Base-by-base conservation (phyloP, 2,888 invertebrate genomes). In the Neoaliturus tenellus region DNA sequence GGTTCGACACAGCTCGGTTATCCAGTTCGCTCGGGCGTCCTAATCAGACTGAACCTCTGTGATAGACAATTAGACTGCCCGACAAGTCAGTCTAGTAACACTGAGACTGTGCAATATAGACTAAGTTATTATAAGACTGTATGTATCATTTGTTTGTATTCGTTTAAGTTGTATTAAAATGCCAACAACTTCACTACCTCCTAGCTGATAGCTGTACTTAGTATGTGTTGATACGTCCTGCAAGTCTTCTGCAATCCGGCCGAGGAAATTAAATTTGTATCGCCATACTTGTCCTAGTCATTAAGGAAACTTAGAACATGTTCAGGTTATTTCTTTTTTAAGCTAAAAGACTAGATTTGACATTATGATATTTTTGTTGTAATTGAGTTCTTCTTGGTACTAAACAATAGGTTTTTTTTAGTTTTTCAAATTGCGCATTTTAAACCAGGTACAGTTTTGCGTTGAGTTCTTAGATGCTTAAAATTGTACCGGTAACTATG, bases 1-100 rank as follows among this genome's bases (percentile, higher is more conserved):
- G 83, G 91, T 91, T 88, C 90, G 93, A 83, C 91, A 92, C 90
- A 95, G 92, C 89, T 96, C 97, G 2, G 97, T 97, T 75, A 97
- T 97, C 89, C 96, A 96, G 88, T 97, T 96, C 89, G 97, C 97
- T n/a, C 87, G 85, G 80, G 86, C 87, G 25, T 86, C 87, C 17
- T 87, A 87, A 85, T 78, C 73, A 82, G 82, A 82, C 82, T 82
- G 82, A 82, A 39, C 8, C 35, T 35, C 82, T 82, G 82, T 82
- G 82, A 82, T 82, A 82, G 71, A 31, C 35, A 71, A 41, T 25
- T 75, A 4, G 35, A 75, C 48, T 35, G 44, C 20, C 1, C 28
- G 8, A 28, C 51, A 31, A 69, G 35, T 51, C 31, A 23, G 44
- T 39, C 28, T 73, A 73, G 48, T 28, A 78, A 78, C 78, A 78